Conservation (phyloP, 1,140 invertebrate genomes). For the Gryon sp. region DNA sequence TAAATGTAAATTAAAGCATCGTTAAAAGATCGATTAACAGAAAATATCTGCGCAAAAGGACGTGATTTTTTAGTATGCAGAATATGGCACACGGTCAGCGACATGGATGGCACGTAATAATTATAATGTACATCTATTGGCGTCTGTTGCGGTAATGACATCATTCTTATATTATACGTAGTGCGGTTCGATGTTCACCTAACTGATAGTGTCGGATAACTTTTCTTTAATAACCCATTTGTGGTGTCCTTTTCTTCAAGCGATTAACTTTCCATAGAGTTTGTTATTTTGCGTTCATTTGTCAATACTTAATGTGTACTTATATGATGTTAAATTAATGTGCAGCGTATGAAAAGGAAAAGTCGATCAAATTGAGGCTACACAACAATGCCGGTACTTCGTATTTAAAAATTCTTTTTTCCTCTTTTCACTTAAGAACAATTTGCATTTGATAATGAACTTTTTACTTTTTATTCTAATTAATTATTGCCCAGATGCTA, state of each 20-base stretch:
- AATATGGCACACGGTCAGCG: constrained; percentile 64
- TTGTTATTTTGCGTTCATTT: constrained; percentile 23
- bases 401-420: too few relatives aligned
- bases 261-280: constrained; percentile 54
- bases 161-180: constrained; percentile 52
- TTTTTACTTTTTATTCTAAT: too few relatives aligned
- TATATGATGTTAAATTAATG: constrained; percentile 11
- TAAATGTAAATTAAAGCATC: constrained; percentile 1
- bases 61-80: constrained; percentile 29
- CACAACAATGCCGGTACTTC: not conserved
- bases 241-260: constrained; percentile 48
- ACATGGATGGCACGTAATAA: constrained; percentile 60
- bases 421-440: too few relatives aligned
- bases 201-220: constrained; percentile 51
- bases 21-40: constrained; percentile 13
- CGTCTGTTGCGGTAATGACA: constrained; percentile 56
- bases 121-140: constrained; percentile 54
- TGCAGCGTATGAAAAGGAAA: constrained; percentile 30
- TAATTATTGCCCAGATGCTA: not conserved
- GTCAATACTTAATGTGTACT: constrained; percentile 27
- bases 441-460: too few relatives aligned
- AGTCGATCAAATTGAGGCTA: constrained; percentile 26
- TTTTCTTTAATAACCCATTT: constrained; percentile 53
- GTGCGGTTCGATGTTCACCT: constrained; percentile 40
- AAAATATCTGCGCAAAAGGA: constrained; percentile 49